These are phyloP conservation scores for Stegodyphus mimosarum DNA, from an alignment of 1,140 invertebrate genomes.

Conservation along the genomic window DNA sequence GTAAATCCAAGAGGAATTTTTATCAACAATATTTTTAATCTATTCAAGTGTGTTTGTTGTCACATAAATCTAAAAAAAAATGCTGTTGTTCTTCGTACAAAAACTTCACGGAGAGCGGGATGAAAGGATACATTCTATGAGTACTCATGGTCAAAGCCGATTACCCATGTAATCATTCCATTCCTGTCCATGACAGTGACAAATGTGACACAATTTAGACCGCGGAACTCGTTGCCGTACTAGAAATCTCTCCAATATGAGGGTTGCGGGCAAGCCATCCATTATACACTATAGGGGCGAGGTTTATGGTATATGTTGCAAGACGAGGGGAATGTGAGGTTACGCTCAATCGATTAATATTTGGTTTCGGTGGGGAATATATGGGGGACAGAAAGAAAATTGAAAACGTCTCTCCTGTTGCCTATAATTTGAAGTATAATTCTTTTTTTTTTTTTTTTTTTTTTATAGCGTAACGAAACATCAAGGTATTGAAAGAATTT, in stretches of 20 bases:
- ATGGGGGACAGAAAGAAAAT: conserved; percentile 12
- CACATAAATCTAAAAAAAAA: too few species aligned
- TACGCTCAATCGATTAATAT: not conserved
- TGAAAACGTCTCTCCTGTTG: conserved; percentile 41
- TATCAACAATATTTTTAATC: too few species aligned
- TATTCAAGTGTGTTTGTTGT: too few species aligned
- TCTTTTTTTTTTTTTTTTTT: too few species aligned
- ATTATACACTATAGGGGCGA: conserved; percentile 2
- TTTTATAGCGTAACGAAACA: too few species aligned
- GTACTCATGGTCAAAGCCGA: conserved; percentile 40
- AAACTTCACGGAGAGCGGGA: too few species aligned
- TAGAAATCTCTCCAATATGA: conserved; percentile 33
- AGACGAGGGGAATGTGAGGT: not conserved
- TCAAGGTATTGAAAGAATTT: too few species aligned
- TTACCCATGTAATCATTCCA: conserved; percentile 30
- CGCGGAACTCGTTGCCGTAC: not conserved
- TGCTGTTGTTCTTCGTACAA: too few species aligned
- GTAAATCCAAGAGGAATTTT: too few species aligned
- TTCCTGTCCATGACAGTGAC: conserved; percentile 31
- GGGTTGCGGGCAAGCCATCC: conserved; percentile 8
- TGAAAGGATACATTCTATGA: conserved; percentile 1
- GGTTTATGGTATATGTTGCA: too few species aligned
- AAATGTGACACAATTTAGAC: conserved; percentile 41
- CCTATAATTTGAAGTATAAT: conserved; percentile 9
- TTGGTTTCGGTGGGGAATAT: too few species aligned